Percentiles rank a stretch among this genome's conserved stretches.
These are phyloP conservation scores for Brachyrhaphis roseni DNA, from an alignment of 2,797 vertebrate genomes.

Conservation along the genomic window DNA sequence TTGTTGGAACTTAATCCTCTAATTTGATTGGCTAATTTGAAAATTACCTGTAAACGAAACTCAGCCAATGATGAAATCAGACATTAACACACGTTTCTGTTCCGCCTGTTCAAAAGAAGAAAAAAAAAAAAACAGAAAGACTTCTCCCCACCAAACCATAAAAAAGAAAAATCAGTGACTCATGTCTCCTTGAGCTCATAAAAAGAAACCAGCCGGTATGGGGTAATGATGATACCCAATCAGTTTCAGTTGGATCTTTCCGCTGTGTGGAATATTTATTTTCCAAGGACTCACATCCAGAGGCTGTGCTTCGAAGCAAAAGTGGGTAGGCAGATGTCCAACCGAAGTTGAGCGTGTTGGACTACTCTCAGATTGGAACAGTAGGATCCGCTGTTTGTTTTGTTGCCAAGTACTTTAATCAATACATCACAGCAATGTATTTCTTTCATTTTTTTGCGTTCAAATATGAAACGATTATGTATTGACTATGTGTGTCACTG, in stretches of 20 bases:
- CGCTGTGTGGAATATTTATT: neutral
- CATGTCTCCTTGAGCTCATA: slow-evolving; percentile 17
- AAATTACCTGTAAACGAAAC: neutral
- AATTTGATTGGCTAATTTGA: neutral
- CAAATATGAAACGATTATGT: neutral
- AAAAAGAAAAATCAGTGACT: slow-evolving; percentile 42
- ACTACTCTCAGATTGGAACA: neutral
- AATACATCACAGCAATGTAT: too few relatives aligned
- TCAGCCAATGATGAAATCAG: neutral
- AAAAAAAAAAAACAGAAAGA: neutral
- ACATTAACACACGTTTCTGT: neutral
- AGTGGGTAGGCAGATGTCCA: neutral
- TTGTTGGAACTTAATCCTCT: neutral
- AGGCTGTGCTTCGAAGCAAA: neutral
- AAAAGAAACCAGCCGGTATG: neutral
- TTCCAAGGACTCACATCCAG: neutral
- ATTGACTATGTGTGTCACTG: neutral
- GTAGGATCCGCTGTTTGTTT: neutral
- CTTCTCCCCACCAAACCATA: neutral
- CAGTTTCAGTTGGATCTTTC: slow-evolving; percentile 21
- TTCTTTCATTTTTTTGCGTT: neutral
- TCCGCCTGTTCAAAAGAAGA: neutral
- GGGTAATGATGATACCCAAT: slow-evolving; percentile 2
- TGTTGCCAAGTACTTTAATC: neutral
- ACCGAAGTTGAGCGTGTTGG: neutral